Conservation (phyloP, 2,888 invertebrate species). For the Hemistola chrysoprasaria region DNA sequence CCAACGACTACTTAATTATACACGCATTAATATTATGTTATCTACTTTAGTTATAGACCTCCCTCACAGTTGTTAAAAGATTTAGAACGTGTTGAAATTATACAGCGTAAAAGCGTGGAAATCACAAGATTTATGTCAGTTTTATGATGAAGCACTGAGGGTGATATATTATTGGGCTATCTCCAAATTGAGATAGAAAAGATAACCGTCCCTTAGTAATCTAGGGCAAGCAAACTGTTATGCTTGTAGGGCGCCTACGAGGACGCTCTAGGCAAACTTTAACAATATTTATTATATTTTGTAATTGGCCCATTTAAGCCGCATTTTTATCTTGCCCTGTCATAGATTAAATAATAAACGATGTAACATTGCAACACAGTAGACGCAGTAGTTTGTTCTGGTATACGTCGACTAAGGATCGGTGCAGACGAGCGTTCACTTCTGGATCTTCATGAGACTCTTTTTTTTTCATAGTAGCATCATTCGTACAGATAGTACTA, state of each 20-base stretch:
- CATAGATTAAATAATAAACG: slow-evolving; percentile 58
- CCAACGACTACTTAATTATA: too few species aligned
- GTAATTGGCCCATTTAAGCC: slow-evolving; percentile 69
- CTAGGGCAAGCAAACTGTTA: slow-evolving; percentile 70
- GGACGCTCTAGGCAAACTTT: slow-evolving; percentile 51
- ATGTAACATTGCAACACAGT: slow-evolving; percentile 48
- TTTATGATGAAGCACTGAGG: background rate
- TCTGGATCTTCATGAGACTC: too few species aligned
- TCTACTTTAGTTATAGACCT: too few species aligned
- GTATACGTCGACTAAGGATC: slow-evolving; percentile 34
- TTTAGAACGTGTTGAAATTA: background rate
- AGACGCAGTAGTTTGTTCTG: slow-evolving; percentile 37
- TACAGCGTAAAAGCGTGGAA: background rate
- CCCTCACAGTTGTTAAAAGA: background rate
- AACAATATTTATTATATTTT: slow-evolving; percentile 78
- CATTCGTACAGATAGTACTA: too few species aligned
- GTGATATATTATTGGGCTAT: slow-evolving; percentile 29
- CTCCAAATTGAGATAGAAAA: slow-evolving; percentile 59
- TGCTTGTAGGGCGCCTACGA: slow-evolving; percentile 58
- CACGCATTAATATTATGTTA: too few species aligned
- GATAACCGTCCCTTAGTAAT: slow-evolving; percentile 69
- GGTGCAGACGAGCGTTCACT: background rate
- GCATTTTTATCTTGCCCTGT: slow-evolving; percentile 50
- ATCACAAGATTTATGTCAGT: too few species aligned
- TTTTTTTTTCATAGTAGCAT: too few species aligned